phyloP scores from a whole-genome alignment of 1,140 invertebrate species.

The Trachelipus rathkii region DNA sequence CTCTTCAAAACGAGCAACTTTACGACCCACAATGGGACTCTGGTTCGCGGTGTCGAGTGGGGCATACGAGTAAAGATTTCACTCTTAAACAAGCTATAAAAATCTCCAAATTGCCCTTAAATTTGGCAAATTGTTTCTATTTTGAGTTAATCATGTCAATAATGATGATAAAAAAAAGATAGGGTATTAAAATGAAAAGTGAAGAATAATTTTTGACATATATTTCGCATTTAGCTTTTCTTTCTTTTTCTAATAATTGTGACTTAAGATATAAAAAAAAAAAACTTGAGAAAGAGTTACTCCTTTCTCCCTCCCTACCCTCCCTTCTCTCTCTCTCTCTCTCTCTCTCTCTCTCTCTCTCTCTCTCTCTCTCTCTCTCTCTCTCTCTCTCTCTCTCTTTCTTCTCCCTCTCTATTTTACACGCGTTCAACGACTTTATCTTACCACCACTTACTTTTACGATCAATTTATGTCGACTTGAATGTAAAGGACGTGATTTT shows the following conservation, averaged over 20 bases:
- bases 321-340: too few species aligned
- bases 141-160: constrained; percentile 9
- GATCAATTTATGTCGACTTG: background rate
- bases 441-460: background rate
- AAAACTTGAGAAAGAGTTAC: too few species aligned
- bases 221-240: background rate
- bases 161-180: background rate
- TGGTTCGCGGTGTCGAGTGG: background rate
- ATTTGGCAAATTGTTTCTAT: background rate
- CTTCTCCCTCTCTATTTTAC: background rate
- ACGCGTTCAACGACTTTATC: background rate
- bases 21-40: constrained; percentile 10
- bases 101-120: constrained; percentile 7
- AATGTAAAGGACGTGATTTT: background rate
- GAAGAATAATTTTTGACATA: background rate
- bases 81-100: constrained; percentile 12
- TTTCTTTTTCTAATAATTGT: background rate
- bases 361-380: too few species aligned
- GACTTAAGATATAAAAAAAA: too few species aligned
- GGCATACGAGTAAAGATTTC: background rate
- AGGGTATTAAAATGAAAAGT: background rate
- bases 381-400: too few species aligned
- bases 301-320: too few species aligned
- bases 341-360: too few species aligned
- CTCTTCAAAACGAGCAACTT: background rate